Percentiles rank a stretch among this genome's conserved stretches.
phyloP scores from a whole-genome alignment of 2,113 vertebrate genomes.

The Alethe diademata region DNA sequence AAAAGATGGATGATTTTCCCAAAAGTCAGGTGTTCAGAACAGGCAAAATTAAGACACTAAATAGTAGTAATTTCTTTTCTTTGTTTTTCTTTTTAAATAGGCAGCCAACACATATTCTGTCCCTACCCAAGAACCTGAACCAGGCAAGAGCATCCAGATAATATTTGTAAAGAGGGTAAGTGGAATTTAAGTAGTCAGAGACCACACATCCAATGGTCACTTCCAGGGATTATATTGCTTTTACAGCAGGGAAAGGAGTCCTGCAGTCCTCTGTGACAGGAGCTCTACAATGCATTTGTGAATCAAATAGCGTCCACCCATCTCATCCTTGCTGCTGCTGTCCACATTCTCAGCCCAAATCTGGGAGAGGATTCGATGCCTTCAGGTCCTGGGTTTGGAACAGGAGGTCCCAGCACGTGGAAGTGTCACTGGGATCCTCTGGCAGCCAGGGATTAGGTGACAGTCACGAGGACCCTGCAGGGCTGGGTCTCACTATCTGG shows the following conservation, averaged over 20 bases:
- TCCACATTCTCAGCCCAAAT: neutral
- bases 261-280: neutral
- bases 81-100: neutral
- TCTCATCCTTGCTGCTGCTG: neutral
- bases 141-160: neutral
- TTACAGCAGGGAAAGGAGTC: neutral
- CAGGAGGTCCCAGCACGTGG: neutral
- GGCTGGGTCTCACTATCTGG: neutral
- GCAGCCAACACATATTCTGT: neutral
- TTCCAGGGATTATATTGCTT: neutral
- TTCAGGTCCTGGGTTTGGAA: neutral
- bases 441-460: neutral
- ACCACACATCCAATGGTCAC: neutral
- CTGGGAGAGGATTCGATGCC: neutral
- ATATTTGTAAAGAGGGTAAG: neutral
- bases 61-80: fast-evolving
- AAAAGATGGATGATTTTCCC: neutral
- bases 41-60: neutral
- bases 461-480: neutral
- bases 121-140: neutral
- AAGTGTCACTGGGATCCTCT: neutral
- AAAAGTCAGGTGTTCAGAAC: neutral
- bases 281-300: neutral
- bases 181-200: neutral
- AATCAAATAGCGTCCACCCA: neutral